Evolutionary conservation across 2,888 invertebrate genomes (phyloP).

Genomic region (Mimachlamys varia): DNA sequence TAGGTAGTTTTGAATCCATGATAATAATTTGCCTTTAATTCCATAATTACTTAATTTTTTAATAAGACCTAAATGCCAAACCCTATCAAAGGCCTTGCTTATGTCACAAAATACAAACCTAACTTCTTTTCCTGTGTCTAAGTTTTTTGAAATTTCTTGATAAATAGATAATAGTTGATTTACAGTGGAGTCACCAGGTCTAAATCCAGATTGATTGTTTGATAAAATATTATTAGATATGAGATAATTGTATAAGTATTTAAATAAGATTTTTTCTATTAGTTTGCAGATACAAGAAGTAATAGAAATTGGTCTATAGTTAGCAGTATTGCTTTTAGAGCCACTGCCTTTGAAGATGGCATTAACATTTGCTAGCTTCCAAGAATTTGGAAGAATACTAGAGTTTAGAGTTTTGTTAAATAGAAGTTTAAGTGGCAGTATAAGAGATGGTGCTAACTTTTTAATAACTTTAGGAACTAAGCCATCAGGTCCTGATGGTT

Average conservation of each 20-base stretch:
- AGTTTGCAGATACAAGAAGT: slow-evolving; percentile 29
- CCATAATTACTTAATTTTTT: too few species aligned
- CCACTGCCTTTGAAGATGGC: slow-evolving; percentile 37
- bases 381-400: background rate
- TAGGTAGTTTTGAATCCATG: too few species aligned
- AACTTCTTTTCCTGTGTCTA: too few species aligned
- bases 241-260: slow-evolving; percentile 3
- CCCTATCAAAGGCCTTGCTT: too few species aligned
- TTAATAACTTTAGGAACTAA: background rate
- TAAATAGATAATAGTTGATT: too few species aligned
- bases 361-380: background rate
- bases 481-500: background rate
- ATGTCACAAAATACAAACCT: too few species aligned
- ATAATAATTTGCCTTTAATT: too few species aligned
- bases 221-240: too few species aligned
- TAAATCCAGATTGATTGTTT: too few species aligned
- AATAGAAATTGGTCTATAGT: slow-evolving; percentile 36
- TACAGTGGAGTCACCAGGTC: too few species aligned
- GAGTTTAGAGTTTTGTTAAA: background rate
- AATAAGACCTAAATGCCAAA: too few species aligned
- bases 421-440: background rate
- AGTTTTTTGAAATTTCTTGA: too few species aligned
- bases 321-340: background rate
- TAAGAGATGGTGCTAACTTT: background rate
- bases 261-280: slow-evolving; percentile 36